phyloP scores from a whole-genome alignment of 1,140 invertebrate species.

The Drosophila serrata region DNA sequence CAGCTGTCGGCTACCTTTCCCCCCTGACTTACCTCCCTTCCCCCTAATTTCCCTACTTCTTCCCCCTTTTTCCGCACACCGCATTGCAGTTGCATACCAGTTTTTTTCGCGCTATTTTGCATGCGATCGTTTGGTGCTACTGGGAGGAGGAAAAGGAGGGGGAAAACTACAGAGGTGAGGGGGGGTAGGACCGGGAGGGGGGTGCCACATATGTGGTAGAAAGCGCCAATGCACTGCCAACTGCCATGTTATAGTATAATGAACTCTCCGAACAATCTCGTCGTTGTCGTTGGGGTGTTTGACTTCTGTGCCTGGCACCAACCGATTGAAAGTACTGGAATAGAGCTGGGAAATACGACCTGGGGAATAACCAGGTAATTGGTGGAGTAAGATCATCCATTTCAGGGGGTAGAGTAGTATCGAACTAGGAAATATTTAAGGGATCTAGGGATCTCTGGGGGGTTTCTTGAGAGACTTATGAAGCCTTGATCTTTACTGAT shows the following conservation, averaged over 20 bases:
- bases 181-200: not conserved
- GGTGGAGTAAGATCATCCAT: conserved; percentile 15
- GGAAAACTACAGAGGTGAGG: conserved; percentile 1
- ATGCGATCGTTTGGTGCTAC: conserved; percentile 38
- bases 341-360: conserved; percentile 1
- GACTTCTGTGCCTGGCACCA: conserved; percentile 59
- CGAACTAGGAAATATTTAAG: not conserved
- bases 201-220: conserved; percentile 51
- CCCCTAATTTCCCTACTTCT: not conserved
- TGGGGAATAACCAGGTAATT: conserved; percentile 33
- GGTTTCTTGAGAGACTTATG: no score
- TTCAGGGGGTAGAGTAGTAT: not conserved
- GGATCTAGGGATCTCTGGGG: not conserved
- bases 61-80: not conserved
- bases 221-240: conserved; percentile 53
- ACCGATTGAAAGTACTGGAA: conserved; percentile 23
- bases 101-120: conserved; percentile 73
- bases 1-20: conserved; percentile 32
- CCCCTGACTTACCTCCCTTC: not conserved
- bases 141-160: conserved; percentile 2
- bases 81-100: conserved; percentile 67
- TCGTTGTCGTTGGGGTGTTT: conserved; percentile 43
- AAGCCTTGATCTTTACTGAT: not conserved
- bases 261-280: conserved; percentile 55
- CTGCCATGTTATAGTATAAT: conserved; percentile 50